Evolutionary conservation across 1,140 invertebrate species (phyloP).

Genomic region (Bombus difficillimus): DNA sequence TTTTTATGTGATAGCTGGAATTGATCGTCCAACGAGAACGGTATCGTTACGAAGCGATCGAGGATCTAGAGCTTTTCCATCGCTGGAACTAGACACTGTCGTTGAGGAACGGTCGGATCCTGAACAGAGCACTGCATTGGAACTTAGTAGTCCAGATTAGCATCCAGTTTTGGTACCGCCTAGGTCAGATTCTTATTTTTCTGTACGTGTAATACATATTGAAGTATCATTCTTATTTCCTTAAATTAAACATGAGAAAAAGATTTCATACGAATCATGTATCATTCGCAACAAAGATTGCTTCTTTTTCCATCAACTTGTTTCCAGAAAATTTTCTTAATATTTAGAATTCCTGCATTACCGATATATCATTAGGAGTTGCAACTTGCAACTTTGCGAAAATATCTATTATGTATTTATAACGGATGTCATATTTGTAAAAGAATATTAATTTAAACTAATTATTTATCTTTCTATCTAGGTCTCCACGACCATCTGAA

Average conservation of each 20-base stretch:
- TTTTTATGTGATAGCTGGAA: slow-evolving; percentile 72
- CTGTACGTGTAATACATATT: neutral
- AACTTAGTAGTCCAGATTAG: slow-evolving; percentile 80
- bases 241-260: neutral
- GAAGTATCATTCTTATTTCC: neutral
- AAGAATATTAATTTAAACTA: neutral
- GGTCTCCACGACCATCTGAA: slow-evolving; percentile 77
- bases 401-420: neutral
- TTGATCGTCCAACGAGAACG: slow-evolving; percentile 84
- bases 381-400: neutral
- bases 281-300: neutral
- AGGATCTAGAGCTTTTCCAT: slow-evolving; percentile 86
- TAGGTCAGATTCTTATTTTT: slow-evolving; percentile 61
- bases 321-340: neutral
- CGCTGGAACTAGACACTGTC: slow-evolving; percentile 90
- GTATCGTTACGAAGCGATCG: slow-evolving; percentile 86
- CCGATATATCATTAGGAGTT: neutral
- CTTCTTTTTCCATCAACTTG: neutral
- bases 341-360: neutral
- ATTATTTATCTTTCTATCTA: slow-evolving; percentile 43
- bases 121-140: slow-evolving; percentile 85
- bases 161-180: slow-evolving; percentile 78
- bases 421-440: no score
- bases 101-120: slow-evolving; percentile 90
- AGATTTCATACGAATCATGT: neutral